Conservation (phyloP, 2,113 vertebrate genomes). For the Bungarus multicinctus region DNA sequence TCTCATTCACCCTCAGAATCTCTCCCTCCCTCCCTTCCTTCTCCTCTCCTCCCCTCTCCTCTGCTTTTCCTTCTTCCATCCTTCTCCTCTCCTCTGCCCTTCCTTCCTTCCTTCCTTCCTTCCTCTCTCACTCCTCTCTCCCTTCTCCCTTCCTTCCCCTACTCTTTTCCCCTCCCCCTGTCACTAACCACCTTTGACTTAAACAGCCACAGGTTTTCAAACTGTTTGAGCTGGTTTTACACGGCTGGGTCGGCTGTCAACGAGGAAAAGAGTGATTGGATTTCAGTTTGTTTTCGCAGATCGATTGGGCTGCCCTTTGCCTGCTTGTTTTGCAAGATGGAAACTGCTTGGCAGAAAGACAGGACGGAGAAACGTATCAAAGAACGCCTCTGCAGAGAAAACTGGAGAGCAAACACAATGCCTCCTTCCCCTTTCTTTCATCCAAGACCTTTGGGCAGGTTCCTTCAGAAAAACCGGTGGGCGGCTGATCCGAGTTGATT, state of each 20-base stretch:
- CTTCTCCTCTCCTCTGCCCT: too few species aligned
- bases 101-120: background rate
- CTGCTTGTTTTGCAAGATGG: background rate
- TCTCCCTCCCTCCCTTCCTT: too few species aligned
- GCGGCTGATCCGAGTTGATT: background rate
- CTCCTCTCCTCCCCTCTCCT: too few species aligned
- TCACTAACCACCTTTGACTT: background rate
- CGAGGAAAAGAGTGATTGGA: background rate
- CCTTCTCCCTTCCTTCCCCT: too few species aligned
- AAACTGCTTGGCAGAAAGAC: background rate
- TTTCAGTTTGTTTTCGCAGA: background rate
- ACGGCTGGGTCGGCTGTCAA: background rate
- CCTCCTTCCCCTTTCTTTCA: background rate
- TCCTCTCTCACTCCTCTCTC: too few species aligned
- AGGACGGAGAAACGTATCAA: background rate
- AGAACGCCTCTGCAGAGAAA: background rate
- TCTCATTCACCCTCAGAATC: too few species aligned
- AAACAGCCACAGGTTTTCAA: background rate
- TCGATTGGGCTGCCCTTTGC: background rate
- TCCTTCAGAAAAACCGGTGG: background rate
- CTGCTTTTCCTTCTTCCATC: too few species aligned
- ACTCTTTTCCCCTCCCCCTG: background rate
- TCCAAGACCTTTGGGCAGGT: background rate
- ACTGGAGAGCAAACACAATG: background rate
- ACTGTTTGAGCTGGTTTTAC: background rate